Conservation (phyloP, 2,797 vertebrate genomes). For the Myotis pilosus region DNA sequence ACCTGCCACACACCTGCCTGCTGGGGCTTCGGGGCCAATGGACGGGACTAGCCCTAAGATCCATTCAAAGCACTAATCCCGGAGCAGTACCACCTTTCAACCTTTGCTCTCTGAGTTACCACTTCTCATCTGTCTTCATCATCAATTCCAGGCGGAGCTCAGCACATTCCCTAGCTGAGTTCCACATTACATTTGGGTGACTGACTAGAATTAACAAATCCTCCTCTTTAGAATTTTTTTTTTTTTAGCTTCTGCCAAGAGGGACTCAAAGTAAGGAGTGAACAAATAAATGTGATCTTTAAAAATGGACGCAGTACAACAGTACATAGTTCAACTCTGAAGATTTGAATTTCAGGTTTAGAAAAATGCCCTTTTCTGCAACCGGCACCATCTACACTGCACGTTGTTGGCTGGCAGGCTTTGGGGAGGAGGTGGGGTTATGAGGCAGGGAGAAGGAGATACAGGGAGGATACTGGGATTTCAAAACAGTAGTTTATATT, state of each 20-base stretch:
- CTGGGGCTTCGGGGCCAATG: background rate
- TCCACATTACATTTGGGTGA: background rate
- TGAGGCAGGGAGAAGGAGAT: accelerated
- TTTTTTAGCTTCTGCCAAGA: background rate
- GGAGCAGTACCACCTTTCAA: background rate
- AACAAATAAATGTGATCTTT: constrained; percentile 62
- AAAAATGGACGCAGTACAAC: background rate
- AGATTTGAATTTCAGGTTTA: constrained; percentile 25
- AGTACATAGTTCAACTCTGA: background rate
- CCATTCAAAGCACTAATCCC: background rate
- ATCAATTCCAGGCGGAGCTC: accelerated
- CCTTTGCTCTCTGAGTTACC: background rate
- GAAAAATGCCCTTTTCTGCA: constrained; percentile 41
- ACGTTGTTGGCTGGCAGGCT: background rate
- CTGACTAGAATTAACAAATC: background rate
- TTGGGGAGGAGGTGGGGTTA: background rate
- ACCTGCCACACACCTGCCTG: background rate
- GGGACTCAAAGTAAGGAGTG: background rate
- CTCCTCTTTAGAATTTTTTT: background rate
- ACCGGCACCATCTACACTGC: background rate
- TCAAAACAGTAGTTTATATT: constrained; percentile 18
- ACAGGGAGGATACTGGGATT: background rate
- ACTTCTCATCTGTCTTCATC: background rate
- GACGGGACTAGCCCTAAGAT: background rate
- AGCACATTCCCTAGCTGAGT: background rate